A percentile compares a stretch with the other conserved stretches of the same genome.
Conservation (phyloP, 2,888 invertebrate species). For the Bugulina stolonifera region DNA sequence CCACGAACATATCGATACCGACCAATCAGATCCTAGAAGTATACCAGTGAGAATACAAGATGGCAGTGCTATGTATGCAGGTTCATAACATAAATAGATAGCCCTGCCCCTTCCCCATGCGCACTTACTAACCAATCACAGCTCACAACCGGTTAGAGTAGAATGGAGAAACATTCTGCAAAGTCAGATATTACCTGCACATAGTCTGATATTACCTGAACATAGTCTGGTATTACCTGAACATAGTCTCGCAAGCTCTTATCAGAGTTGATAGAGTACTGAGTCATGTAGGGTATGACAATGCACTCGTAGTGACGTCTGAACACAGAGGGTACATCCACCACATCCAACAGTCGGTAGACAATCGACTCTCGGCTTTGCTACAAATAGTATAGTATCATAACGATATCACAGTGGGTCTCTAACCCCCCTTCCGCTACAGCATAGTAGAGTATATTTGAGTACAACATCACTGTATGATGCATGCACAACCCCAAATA, state of each 20-base stretch:
- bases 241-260: background rate
- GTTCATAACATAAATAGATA: no score
- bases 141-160: no score
- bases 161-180: no score
- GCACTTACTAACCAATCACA: no score
- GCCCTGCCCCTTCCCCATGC: no score
- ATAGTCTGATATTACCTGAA: background rate
- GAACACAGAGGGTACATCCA: conserved; percentile 3
- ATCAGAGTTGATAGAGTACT: background rate
- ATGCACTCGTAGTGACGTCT: conserved; percentile 1
- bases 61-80: no score
- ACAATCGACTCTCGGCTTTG: conserved; percentile 14
- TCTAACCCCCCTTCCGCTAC: no score
- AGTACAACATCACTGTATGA: no score
- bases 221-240: conserved; percentile 2
- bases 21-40: conserved; percentile 9
- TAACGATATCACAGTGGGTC: no score
- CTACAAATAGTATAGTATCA: background rate
- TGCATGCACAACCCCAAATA: no score
- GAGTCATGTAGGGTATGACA: background rate
- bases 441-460: no score
- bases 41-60: no score
- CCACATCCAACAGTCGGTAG: conserved; percentile 6
- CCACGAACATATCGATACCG: background rate
- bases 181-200: background rate